phyloP scores from a whole-genome alignment of 2,113 vertebrate species.

The Actinemys pallida region DNA sequence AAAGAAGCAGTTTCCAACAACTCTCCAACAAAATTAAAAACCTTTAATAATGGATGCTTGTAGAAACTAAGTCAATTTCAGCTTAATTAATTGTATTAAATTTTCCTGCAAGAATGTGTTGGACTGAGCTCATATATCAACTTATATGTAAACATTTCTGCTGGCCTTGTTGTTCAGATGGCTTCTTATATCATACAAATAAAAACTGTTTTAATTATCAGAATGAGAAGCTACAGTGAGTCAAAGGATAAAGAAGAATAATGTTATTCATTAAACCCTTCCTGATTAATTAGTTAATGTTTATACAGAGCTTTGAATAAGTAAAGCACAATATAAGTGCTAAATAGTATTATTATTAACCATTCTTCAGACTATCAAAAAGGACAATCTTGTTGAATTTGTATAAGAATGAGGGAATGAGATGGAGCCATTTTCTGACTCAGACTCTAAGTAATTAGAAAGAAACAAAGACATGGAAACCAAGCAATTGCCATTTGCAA shows the following conservation, averaged over 20 bases:
- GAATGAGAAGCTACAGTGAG: conserved; percentile 19
- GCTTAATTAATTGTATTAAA: not conserved
- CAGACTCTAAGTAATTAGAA: not conserved
- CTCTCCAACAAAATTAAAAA: conserved; percentile 20
- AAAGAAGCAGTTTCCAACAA: conserved; percentile 16
- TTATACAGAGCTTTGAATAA: not conserved
- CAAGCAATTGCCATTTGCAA: not conserved
- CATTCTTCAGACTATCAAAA: not conserved
- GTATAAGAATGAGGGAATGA: not conserved
- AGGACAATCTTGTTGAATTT: not conserved
- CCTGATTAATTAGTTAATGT: conserved; percentile 26
- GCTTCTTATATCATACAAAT: conserved; percentile 22
- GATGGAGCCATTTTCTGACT: not conserved
- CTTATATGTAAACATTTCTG: conserved; percentile 36
- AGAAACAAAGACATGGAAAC: not conserved
- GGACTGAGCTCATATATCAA: not conserved
- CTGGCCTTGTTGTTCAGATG: conserved; percentile 47
- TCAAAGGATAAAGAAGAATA: conserved; percentile 41
- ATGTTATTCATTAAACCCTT: conserved; percentile 23
- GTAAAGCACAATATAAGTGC: not conserved
- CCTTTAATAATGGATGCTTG: not conserved
- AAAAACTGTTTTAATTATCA: conserved; percentile 55
- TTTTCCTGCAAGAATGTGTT: not conserved
- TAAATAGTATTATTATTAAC: not conserved
- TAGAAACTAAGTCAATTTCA: not conserved